These are phyloP conservation scores for Leucoraja ocellata DNA, from an alignment of 2,797 vertebrate genomes.

Conservation along the genomic window DNA sequence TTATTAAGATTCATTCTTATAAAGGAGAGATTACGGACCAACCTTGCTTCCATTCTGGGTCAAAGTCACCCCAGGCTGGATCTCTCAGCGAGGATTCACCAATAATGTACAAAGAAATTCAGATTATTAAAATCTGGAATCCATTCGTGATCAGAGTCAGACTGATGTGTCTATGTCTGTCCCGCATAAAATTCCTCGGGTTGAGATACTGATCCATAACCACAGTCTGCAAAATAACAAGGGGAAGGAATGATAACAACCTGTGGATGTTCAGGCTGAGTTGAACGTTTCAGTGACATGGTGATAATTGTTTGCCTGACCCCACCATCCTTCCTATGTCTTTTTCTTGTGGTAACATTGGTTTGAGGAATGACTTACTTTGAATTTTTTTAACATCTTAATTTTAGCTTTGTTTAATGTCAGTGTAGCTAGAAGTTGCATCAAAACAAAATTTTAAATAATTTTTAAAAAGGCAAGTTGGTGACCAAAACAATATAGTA, in stretches of 20 bases:
- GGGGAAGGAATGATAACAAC: not conserved
- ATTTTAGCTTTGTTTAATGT: not conserved
- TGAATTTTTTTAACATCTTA: slow-evolving; percentile 10
- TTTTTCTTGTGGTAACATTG: not conserved
- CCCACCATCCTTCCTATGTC: not conserved
- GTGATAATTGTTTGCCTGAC: not conserved
- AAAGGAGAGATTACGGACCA: not conserved
- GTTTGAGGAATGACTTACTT: not conserved
- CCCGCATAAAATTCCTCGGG: not conserved
- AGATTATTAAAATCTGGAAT: slow-evolving; percentile 7
- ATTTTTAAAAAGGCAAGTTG: not conserved
- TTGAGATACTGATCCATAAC: slow-evolving; percentile 17
- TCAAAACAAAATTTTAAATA: not conserved
- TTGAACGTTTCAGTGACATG: not conserved
- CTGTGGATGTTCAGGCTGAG: not conserved
- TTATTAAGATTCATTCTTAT: slow-evolving; percentile 1
- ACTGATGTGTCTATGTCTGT: slow-evolving; percentile 20
- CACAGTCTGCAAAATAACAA: slow-evolving; percentile 10
- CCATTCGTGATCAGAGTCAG: slow-evolving; percentile 19
- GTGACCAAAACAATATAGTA: not conserved
- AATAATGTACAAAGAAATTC: slow-evolving; percentile 5
- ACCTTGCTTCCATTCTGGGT: not conserved
- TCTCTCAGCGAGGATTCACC: not conserved
- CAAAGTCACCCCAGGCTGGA: not conserved
- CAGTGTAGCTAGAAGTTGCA: not conserved